Base-by-base conservation (phyloP, 2,888 invertebrate genomes). In the Sussaba pulchella region DNA sequence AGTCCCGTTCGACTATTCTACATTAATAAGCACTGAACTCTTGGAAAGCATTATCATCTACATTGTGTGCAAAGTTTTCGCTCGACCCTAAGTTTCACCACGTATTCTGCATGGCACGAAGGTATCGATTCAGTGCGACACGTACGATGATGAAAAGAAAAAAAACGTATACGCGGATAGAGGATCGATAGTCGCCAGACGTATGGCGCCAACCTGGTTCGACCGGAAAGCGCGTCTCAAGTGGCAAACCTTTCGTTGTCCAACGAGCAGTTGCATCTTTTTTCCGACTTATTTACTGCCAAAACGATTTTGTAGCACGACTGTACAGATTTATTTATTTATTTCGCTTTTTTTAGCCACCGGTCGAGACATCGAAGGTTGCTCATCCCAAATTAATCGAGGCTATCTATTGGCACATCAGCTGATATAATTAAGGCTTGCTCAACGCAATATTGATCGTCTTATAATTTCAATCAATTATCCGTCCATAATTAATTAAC, bases 111-210 rank as follows among this genome's bases (percentile, higher is more conserved):
- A 36, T 64, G 12, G 19, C 45, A 36, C 24, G 31, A 59, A n/a
- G 47, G 31, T 67, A 73, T 77, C 69, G 69, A 41, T 12, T 69
- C 54, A 24, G 57, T 50, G 47, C 57, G 59, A 63, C 57, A 71
- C 67, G 54, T 63, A 57, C 57, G 76, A 70, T 57, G 69, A 72
- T 72, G 54, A 21, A 69, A 47, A 39, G 6, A 31, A 31, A 31
- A 31, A 31, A 31, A 31, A 31, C 6, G 31, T 5, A 69, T 63
- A 61, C 67, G 47, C 69, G 52, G 72, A 43, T 41, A 81, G 64
- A n/a, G n/a, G 72, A 76, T 77, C 81, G 76, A 81, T 81, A 73
- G 73, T 81, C 73, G 72, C 63, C 73, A 69, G 76, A 73, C 73
- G 39, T 69, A 39, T 57, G 76, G 73, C 81, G 73, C 76, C 81